A percentile compares a stretch with the other conserved stretches of the same genome.
These are phyloP conservation scores for Eulemur rufifrons DNA, from an alignment of 2,113 vertebrate genomes.

Conservation along the genomic window DNA sequence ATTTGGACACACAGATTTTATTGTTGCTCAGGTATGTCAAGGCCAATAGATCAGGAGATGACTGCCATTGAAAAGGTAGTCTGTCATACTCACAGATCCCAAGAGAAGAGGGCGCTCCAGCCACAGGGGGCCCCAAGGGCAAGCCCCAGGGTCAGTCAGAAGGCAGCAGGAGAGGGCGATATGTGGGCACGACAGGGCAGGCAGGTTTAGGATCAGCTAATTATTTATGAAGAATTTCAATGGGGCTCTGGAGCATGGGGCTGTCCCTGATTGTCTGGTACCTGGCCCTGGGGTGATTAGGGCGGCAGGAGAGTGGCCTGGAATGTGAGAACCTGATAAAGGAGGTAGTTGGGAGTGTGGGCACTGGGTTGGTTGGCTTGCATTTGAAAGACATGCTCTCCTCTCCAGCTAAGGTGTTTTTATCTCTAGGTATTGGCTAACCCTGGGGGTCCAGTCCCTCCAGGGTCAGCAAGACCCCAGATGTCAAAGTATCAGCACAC, in stretches of 20 bases:
- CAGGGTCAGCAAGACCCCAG: not conserved
- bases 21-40: not conserved
- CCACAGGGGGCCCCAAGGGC: no score
- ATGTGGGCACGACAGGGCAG: not conserved
- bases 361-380: not conserved
- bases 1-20: not conserved
- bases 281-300: not conserved
- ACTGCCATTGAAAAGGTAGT: not conserved
- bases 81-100: not conserved
- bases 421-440: not conserved
- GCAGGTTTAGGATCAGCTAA: not conserved
- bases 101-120: not conserved
- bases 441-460: not conserved
- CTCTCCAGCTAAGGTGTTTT: not conserved
- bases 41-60: not conserved
- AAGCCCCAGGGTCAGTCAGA: not conserved
- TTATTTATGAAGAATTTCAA: not conserved
- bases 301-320: not conserved
- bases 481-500: not conserved
- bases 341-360: not conserved
- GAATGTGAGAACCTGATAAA: not conserved
- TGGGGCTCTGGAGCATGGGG: not conserved
- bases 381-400: not conserved
- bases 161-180: no score
- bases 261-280: not conserved